phyloP scores from a whole-genome alignment of 2,113 vertebrate species.

The Periophthalmus modestus region DNA sequence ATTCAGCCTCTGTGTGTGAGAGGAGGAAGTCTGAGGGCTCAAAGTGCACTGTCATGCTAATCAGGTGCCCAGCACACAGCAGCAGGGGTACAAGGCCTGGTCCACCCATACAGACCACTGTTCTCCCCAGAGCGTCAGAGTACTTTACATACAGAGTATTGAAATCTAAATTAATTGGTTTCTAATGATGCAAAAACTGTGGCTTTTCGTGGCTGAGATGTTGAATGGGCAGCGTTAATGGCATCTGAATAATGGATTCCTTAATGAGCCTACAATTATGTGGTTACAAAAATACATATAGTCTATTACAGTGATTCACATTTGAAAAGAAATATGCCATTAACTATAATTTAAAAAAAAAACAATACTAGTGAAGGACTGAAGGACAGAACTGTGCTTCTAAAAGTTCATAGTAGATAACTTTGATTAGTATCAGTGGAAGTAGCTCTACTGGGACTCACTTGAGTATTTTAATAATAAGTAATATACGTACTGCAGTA shows the following conservation, averaged over 20 bases:
- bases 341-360: background rate
- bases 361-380: background rate
- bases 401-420: constrained; percentile 21
- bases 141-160: constrained; percentile 54
- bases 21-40: constrained; percentile 33
- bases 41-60: constrained; percentile 70
- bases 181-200: constrained; percentile 22
- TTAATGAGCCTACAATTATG: constrained; percentile 69
- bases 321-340: background rate
- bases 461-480: background rate
- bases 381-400: background rate
- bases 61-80: constrained; percentile 34
- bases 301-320: constrained; percentile 52
- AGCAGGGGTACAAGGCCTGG: constrained; percentile 29
- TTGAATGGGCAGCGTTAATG: constrained; percentile 36
- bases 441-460: constrained; percentile 4
- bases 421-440: constrained; percentile 5
- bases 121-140: constrained; percentile 6
- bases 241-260: constrained; percentile 49
- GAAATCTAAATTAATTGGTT: constrained; percentile 56
- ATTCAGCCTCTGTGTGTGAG: constrained; percentile 29
- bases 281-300: constrained; percentile 53
- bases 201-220: constrained; percentile 20
- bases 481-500: constrained; percentile 15
- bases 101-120: constrained; percentile 37